These are phyloP conservation scores for Cerastis rubricosa DNA, from an alignment of 2,888 invertebrate genomes.

Conservation along the genomic window DNA sequence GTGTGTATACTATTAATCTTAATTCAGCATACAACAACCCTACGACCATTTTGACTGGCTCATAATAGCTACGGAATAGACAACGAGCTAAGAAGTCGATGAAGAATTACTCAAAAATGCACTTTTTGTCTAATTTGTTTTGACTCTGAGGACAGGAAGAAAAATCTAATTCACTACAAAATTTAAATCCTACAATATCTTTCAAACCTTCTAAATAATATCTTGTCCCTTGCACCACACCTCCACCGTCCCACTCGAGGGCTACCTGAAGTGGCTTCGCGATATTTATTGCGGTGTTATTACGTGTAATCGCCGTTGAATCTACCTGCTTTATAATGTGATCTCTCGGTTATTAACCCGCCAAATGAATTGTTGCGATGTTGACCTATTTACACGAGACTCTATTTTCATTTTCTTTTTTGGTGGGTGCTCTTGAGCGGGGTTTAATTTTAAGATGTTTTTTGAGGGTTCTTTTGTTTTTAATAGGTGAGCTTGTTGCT, in stretches of 20 bases:
- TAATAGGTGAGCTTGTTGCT: constrained; percentile 20
- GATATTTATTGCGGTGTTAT: constrained; percentile 88
- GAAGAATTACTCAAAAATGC: neutral
- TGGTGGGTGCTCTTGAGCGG: constrained; percentile 19
- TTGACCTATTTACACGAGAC: constrained; percentile 69
- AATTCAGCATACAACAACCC: neutral
- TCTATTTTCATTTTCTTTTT: constrained; percentile 55
- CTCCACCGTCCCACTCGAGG: constrained; percentile 66
- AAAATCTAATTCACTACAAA: neutral
- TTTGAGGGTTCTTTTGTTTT: constrained; percentile 36
- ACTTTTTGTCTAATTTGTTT: neutral
- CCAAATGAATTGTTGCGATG: constrained; percentile 74
- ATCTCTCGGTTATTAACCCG: constrained; percentile 80
- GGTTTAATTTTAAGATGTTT: constrained; percentile 41
- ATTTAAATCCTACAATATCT: too few species aligned
- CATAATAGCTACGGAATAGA: neutral
- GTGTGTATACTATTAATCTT: neutral
- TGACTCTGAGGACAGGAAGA: neutral
- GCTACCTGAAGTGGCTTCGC: constrained; percentile 82
- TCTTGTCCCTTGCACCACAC: constrained; percentile 59
- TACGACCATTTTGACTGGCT: too few species aligned
- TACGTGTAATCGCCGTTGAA: constrained; percentile 86
- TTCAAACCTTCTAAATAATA: neutral
- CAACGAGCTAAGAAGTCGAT: neutral
- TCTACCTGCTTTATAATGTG: constrained; percentile 85